A percentile compares a stretch with the other conserved stretches of the same genome.
phyloP scores from a whole-genome alignment of 2,113 vertebrate species.

The Brachypodius melanocephalos region DNA sequence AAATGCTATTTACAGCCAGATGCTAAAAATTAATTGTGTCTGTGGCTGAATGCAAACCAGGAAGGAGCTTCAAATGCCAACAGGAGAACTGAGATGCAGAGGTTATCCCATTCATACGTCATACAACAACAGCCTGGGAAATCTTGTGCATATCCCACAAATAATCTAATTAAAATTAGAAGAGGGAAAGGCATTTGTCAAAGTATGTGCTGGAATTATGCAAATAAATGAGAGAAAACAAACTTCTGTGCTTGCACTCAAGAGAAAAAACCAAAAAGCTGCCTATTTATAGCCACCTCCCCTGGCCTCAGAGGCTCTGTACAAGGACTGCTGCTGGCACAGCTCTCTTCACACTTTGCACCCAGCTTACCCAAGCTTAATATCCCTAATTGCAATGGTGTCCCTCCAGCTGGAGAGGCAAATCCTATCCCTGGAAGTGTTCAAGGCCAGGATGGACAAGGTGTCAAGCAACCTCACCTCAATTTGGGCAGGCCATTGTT shows the following conservation, averaged over 20 bases:
- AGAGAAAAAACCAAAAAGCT: not conserved
- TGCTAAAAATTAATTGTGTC: conserved; percentile 51
- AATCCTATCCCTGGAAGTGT: not conserved
- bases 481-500: conserved; percentile 87
- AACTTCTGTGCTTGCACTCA: not conserved
- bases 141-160: conserved; percentile 2
- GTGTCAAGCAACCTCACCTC: not conserved
- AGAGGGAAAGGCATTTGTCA: not conserved
- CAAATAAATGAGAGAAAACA: not conserved
- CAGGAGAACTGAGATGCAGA: not conserved
- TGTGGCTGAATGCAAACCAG: conserved; percentile 23
- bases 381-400: not conserved
- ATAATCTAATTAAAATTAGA: conserved; percentile 32
- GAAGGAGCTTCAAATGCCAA: conserved; percentile 5
- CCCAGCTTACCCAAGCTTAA: not conserved
- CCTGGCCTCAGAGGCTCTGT: not conserved
- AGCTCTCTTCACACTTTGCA: not conserved
- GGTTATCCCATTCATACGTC: conserved; percentile 7
- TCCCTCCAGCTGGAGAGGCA: not conserved
- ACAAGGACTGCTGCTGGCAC: not conserved
- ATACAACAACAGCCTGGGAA: not conserved
- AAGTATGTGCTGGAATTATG: not conserved
- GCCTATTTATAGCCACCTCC: not conserved
- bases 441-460: not conserved
- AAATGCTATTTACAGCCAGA: conserved; percentile 44